These are phyloP conservation scores for Stichopus horrens DNA, from an alignment of 53 echinoderm and acorn worm species.

Conservation along the genomic window DNA sequence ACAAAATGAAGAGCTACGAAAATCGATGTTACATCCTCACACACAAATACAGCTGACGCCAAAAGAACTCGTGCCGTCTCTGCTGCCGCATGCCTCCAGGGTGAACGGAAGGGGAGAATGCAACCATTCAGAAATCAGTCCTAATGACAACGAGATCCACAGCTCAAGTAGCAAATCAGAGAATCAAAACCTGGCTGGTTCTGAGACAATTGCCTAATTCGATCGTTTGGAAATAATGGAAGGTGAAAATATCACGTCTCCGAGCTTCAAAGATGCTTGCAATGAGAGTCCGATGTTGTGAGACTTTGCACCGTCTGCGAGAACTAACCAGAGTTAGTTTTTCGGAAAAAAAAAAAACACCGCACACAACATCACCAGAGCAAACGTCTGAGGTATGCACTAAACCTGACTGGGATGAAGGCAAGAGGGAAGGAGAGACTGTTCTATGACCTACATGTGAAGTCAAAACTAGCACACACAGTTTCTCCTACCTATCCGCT, in stretches of 20 bases:
- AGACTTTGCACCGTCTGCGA: too few relatives aligned
- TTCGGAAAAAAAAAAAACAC: not conserved
- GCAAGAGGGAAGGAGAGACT: not conserved
- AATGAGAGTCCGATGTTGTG: too few relatives aligned
- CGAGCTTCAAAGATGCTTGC: too few relatives aligned
- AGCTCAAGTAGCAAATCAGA: not conserved
- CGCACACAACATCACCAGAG: not conserved
- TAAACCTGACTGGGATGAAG: not conserved
- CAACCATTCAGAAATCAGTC: slow-evolving; percentile 5
- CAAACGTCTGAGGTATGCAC: not conserved
- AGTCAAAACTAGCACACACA: not conserved
- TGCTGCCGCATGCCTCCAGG: not conserved
- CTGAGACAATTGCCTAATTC: not conserved
- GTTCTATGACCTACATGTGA: not conserved
- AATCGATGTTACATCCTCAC: slow-evolving; percentile 4
- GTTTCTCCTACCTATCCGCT: not conserved
- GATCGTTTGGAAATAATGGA: not conserved
- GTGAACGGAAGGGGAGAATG: not conserved
- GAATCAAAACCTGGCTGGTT: not conserved
- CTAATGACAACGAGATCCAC: not conserved
- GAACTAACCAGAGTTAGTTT: too few relatives aligned
- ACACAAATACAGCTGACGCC: slow-evolving; percentile 22
- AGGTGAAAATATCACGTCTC: not conserved
- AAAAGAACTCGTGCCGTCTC: not conserved
- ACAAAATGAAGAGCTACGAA: not conserved